Conservation (phyloP, 2,797 vertebrate genomes). For the Gymnoscopelus braueri region DNA sequence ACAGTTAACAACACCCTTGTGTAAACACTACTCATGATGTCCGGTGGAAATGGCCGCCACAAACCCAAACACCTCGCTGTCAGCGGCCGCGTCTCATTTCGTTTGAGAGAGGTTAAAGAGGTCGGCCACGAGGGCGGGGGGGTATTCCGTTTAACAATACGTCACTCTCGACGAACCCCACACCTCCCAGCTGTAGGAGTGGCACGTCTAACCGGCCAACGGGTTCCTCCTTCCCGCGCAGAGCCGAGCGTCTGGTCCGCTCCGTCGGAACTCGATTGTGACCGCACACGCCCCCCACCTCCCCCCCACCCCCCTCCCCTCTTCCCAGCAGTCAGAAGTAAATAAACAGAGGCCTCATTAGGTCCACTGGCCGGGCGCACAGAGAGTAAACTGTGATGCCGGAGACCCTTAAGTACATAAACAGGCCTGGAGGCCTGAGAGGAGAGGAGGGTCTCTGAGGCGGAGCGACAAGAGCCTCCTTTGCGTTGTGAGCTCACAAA, state of each 20-base stretch:
- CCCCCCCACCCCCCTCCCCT: slow-evolving; percentile 27
- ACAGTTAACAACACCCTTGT: slow-evolving; percentile 10
- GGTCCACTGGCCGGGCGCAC: slow-evolving; percentile 76
- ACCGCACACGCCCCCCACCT: slow-evolving; percentile 26
- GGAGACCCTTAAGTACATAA: slow-evolving; percentile 80
- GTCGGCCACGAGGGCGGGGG: no score
- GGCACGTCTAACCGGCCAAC: no score
- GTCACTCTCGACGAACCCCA: no score
- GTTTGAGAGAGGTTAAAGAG: no score
- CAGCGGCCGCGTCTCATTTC: no score
- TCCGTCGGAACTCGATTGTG: slow-evolving; percentile 35
- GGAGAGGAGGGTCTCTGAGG: slow-evolving; percentile 12
- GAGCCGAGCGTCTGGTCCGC: no score
- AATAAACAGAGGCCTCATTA: slow-evolving; percentile 84
- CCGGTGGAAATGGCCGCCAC: no score
- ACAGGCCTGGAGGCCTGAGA: slow-evolving; percentile 61
- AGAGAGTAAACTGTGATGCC: slow-evolving; percentile 83
- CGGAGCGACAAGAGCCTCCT: slow-evolving; percentile 5
- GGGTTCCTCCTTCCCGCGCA: no score
- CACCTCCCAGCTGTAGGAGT: no score
- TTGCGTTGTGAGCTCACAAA: slow-evolving; percentile 30
- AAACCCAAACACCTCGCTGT: no score
- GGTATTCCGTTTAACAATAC: no score
- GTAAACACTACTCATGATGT: slow-evolving; percentile 17
- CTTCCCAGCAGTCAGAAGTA: slow-evolving; percentile 70